These are phyloP conservation scores for Mergus octosetaceus DNA, from an alignment of 2,797 vertebrate species.

Conservation along the genomic window DNA sequence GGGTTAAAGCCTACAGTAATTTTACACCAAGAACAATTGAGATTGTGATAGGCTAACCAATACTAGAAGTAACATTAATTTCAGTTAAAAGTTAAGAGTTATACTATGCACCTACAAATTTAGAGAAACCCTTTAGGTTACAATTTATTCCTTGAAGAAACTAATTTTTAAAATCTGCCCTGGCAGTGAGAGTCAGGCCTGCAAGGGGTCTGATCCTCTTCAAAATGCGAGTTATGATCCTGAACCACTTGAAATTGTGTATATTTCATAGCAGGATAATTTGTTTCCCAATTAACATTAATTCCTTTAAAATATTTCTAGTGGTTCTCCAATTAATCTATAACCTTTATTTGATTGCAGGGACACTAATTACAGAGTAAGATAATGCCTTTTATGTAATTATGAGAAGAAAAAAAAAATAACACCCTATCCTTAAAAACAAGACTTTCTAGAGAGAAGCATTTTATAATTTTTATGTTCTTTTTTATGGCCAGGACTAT, in stretches of 20 bases:
- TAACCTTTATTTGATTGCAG: conserved; percentile 30
- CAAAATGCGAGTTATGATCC: not conserved
- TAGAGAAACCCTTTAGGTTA: not conserved
- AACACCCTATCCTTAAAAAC: not conserved
- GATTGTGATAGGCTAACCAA: not conserved
- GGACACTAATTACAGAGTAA: not conserved
- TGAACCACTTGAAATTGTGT: not conserved
- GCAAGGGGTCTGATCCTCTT: not conserved
- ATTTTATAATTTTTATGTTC: not conserved
- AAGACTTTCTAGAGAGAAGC: not conserved
- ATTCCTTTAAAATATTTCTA: conserved; percentile 50
- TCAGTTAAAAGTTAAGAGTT: not conserved
- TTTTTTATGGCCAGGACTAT: not conserved
- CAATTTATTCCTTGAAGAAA: not conserved
- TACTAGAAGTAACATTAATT: rapidly evolving
- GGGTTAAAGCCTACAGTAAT: not conserved
- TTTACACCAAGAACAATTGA: not conserved
- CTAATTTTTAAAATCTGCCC: not conserved
- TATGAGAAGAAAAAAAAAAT: too few species aligned
- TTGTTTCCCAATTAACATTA: conserved; percentile 26
- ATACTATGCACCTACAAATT: not conserved
- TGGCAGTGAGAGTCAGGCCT: not conserved
- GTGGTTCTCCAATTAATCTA: conserved; percentile 30
- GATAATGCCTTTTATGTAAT: not conserved
- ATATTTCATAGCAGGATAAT: conserved; percentile 14